Base-by-base conservation (phyloP, 2,888 invertebrate genomes). In the Tetranychus piercei region DNA sequence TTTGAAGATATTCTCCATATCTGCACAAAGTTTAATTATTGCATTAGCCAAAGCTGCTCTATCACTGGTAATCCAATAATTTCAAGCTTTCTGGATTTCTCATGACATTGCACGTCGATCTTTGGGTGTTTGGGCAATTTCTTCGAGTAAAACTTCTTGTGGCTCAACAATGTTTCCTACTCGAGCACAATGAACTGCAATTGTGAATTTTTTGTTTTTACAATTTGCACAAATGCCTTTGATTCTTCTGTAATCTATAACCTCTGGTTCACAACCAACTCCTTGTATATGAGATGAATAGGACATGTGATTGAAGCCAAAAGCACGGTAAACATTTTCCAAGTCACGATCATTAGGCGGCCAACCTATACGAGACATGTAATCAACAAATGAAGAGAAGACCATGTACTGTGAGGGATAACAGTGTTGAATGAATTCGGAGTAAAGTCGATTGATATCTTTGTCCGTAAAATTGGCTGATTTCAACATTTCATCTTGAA, bases 161-260 rank as follows among this genome's bases (percentile, higher is more conserved):
- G 76, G 75, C 9, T 77, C 76, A 18, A 86, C 83, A 15, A 87
- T 80, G 7, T 85, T 83, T 1, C 87, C 87, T 8, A 87, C 84
- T 79, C 84, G 85, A 9, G 87, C 84, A 1, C 85, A 84, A 80
- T 87, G 87, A 3, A 85, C 83, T 0, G 86, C 87, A 74, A 87
- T 75, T 23, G 77, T 75, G 74, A 78, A 78, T 18, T 74, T 74
- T 71, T 77, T 76, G 44, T 69, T 44, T 44, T 44, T 34, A 73
- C 77, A 77, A 34, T 74, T 64, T 1, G 74, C 44, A 75, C 77
- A 77, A 1, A 75, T 75, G 20, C 76, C 77, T 34, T 55, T 67
- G 18, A 18, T 7, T 69, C 44, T 23, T 44, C 55, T 64, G 20
- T 55, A 7, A 11, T 20, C 44, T 44, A 34, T 23, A 9, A 67